A percentile compares a stretch with the other conserved stretches of the same genome.
Evolutionary conservation across 1,140 invertebrate species (phyloP).

Genomic region (Teleogryllus occipitalis): DNA sequence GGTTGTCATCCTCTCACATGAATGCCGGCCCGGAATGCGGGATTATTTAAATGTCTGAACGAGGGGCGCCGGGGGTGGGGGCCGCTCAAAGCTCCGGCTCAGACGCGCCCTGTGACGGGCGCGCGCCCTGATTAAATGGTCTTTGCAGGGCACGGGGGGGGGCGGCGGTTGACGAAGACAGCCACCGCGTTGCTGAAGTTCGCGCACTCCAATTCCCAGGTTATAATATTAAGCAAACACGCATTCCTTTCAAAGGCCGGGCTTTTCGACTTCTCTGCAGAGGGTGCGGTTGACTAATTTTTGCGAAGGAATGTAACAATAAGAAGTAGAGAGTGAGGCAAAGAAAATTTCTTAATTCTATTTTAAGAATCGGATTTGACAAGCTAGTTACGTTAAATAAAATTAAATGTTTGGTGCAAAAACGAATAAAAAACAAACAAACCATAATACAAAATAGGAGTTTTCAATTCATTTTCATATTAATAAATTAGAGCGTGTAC

Average conservation of each 20-base stretch:
- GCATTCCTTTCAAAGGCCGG: not conserved
- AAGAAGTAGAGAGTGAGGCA: no score
- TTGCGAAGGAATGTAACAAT: no score
- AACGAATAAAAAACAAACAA: no score
- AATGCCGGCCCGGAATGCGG: conserved; percentile 10
- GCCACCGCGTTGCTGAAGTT: not conserved
- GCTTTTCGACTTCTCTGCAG: no score
- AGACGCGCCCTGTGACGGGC: not conserved
- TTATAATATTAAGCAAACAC: not conserved
- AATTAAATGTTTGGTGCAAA: no score
- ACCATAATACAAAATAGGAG: no score
- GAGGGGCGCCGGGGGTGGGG: not conserved
- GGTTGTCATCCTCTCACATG: conserved; percentile 18
- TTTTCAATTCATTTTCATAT: no score
- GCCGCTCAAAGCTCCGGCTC: not conserved
- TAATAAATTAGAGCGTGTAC: no score
- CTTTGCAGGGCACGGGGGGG: not conserved
- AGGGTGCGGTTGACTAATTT: no score
- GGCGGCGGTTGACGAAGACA: not conserved
- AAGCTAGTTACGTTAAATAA: no score
- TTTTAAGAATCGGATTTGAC: no score
- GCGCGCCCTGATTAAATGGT: not conserved
- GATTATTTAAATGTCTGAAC: not conserved
- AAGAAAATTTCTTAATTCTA: no score
- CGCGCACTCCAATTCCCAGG: not conserved